phyloP scores from a whole-genome alignment of 2,113 vertebrate species.

The Tamias sibiricus region DNA sequence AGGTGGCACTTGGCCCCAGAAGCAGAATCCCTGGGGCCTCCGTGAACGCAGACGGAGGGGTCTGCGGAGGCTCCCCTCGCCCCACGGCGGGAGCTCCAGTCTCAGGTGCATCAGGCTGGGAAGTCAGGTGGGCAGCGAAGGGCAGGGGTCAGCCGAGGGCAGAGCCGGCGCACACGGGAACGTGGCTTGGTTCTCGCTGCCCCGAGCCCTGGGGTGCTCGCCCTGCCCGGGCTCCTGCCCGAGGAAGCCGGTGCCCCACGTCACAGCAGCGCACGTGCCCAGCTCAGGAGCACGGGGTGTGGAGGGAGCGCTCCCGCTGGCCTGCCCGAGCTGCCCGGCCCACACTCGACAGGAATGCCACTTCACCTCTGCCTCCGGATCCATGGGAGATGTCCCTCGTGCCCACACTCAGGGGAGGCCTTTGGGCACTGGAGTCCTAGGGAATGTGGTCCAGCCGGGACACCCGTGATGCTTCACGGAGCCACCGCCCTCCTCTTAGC shows the following conservation, averaged over 20 bases:
- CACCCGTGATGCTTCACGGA: fast-evolving
- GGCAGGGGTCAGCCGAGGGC: too few relatives aligned
- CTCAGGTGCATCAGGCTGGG: background rate
- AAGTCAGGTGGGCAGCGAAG: background rate
- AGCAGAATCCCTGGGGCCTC: fast-evolving
- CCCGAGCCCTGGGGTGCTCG: background rate
- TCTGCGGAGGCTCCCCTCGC: background rate
- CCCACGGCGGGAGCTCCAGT: fast-evolving
- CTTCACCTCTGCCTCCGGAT: too few relatives aligned
- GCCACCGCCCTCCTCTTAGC: fast-evolving
- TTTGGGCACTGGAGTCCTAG: background rate
- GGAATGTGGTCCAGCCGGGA: background rate
- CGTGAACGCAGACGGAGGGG: too few relatives aligned
- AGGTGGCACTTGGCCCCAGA: too few relatives aligned
- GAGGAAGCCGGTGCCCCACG: fast-evolving
- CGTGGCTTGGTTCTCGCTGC: fast-evolving
- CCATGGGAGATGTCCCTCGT: fast-evolving
- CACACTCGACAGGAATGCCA: background rate
- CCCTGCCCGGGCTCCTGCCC: fast-evolving
- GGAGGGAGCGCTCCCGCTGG: background rate
- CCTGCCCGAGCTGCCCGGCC: fast-evolving
- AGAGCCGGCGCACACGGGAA: fast-evolving
- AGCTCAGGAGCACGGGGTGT: too few relatives aligned
- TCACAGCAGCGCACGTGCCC: too few relatives aligned
- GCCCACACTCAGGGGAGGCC: background rate